Percentiles rank a stretch among this genome's conserved stretches.
These are phyloP conservation scores for Sebastolobus altivelis DNA, from an alignment of 2,797 vertebrate species.

Conservation along the genomic window DNA sequence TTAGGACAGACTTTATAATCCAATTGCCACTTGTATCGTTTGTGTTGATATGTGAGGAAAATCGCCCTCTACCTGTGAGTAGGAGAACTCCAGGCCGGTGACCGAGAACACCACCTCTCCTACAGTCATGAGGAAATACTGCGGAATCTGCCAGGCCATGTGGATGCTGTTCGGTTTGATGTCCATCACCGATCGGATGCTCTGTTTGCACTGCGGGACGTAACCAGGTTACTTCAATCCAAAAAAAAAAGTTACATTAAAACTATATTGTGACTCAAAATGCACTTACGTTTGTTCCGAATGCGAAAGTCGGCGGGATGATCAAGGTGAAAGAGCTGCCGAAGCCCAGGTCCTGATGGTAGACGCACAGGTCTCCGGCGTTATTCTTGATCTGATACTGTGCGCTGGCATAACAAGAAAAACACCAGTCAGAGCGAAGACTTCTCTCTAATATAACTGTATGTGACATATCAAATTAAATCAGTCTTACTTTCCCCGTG, in stretches of 20 bases:
- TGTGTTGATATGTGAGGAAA: background rate
- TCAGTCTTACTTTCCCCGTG: slow-evolving; percentile 85
- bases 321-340: slow-evolving; percentile 90
- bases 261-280: background rate
- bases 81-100: slow-evolving; percentile 96
- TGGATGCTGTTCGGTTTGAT: slow-evolving; percentile 88
- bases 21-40: background rate
- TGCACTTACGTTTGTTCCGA: slow-evolving; percentile 58
- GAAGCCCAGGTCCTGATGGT: slow-evolving; percentile 77
- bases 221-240: background rate
- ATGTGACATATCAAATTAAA: background rate
- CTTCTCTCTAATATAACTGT: accelerated
- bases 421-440: background rate
- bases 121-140: slow-evolving; percentile 93
- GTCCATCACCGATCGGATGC: slow-evolving; percentile 71
- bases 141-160: slow-evolving; percentile 96
- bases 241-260: background rate
- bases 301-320: slow-evolving; percentile 67
- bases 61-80: slow-evolving; percentile 90
- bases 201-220: slow-evolving; percentile 65
- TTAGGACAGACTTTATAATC: background rate
- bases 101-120: slow-evolving; percentile 96
- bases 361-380: background rate
- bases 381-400: background rate
- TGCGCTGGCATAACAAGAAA: slow-evolving; percentile 59